Base-by-base conservation (phyloP, 2,797 vertebrate species). In the Alectoris magna region DNA sequence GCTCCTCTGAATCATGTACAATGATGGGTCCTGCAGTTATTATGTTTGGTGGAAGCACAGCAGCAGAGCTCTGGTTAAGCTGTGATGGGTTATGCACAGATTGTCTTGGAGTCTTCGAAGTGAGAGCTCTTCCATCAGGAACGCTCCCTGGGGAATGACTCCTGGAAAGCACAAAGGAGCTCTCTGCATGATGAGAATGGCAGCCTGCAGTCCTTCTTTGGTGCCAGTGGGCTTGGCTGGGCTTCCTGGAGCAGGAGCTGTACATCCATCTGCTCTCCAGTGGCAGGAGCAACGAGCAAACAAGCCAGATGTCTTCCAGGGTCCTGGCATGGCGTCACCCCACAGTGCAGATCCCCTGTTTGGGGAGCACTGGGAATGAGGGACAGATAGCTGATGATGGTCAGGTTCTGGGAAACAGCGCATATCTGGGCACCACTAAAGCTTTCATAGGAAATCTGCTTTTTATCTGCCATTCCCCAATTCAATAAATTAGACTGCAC, bases 131-230 rank as follows among this genome's bases (percentile, higher is more conserved):
- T 81, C 72, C 41, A n/a, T 51, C 81, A 75, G 53, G 59, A 66
- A 38, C 62, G 48, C 6, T 94, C 58, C 38, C 17, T 5, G n/a
- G n/a, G 66, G 72, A 83, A 34, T 8, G 31, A 66, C 6, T 16
- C 23, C 3, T 3, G 41, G 64, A 7, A 66, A 72, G 26, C 34
- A 58, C 3, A 21, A 39, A 56, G 68, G 22, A 58, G 5, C 14
- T 90, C 3, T 0, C 15, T 4, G 10, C 0, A 0, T 6, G n/a
- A 38, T 2, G 0, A n/a, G 70, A 26, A 46, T n/a, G 23, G 51
- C 46, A 75, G 55, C 18, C 2, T 26, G 0, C 43, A 41, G 34
- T 49, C 48, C 31, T 11, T 1, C 21, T 4, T 0, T 1, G 1
- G 8, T 60, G 63, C 29, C 55, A 1, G 2, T 31, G 27, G n/a